Percentiles rank a stretch among this genome's conserved stretches.
phyloP scores from a whole-genome alignment of 2,888 invertebrate genomes.

The Hyalella azteca region DNA sequence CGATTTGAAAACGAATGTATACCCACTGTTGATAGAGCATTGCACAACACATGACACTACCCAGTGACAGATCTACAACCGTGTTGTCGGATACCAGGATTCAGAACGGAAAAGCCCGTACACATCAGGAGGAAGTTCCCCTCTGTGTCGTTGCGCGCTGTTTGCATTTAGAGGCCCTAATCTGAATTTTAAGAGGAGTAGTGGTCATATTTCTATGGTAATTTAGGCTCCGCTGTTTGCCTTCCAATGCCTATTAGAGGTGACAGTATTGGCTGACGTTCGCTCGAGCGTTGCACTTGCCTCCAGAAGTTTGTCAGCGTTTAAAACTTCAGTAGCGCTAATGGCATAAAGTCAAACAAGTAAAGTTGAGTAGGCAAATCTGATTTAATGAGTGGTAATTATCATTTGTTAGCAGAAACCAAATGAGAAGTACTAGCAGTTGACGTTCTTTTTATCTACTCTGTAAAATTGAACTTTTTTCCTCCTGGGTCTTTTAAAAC shows the following conservation, averaged over 20 bases:
- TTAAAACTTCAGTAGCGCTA: background rate
- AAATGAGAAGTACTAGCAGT: no score
- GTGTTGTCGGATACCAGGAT: no score
- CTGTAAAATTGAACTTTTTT: no score
- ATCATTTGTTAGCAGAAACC: no score
- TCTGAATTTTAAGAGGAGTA: constrained; percentile 35
- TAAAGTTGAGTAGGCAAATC: background rate
- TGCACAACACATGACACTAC: no score
- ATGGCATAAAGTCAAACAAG: background rate
- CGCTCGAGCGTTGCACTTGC: constrained; percentile 3
- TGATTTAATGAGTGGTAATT: no score
- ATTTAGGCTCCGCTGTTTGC: constrained; percentile 35
- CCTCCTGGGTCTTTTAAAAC: no score
- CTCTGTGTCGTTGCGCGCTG: background rate
- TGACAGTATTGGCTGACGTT: constrained; percentile 30
- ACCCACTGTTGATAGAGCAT: no score
- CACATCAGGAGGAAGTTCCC: constrained; percentile 1
- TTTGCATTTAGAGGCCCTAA: constrained; percentile 36
- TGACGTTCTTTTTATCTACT: no score
- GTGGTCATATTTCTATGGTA: constrained; percentile 36
- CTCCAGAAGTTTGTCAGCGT: background rate
- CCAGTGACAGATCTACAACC: no score
- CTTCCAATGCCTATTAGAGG: constrained; percentile 37
- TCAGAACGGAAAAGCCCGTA: no score
- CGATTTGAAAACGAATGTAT: no score